Conservation (phyloP, 2,888 invertebrate genomes). For the Cheilosia soror region DNA sequence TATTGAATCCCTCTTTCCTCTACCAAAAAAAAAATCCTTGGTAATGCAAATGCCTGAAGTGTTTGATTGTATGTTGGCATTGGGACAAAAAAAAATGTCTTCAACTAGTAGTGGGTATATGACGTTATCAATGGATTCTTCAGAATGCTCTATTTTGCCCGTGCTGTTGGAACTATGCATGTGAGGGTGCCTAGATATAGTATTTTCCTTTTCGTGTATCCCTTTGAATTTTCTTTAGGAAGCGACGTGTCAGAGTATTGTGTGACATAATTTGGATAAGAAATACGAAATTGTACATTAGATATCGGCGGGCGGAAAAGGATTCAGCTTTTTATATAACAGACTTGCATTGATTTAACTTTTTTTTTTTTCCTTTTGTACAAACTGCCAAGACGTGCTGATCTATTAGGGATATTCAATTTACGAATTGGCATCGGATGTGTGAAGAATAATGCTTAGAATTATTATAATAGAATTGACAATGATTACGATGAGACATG, state of each 20-base stretch:
- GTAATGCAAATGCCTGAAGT: slow-evolving; percentile 59
- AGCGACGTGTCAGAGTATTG: slow-evolving; percentile 60
- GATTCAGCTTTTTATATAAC: slow-evolving; percentile 43
- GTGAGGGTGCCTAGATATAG: too few relatives aligned
- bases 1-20: slow-evolving; percentile 18
- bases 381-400: slow-evolving; percentile 67
- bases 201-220: slow-evolving; percentile 42
- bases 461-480: slow-evolving; percentile 61
- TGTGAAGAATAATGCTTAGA: slow-evolving; percentile 44
- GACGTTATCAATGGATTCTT: slow-evolving; percentile 70
- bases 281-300: slow-evolving; percentile 19
- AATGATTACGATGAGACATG: slow-evolving; percentile 5
- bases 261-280: slow-evolving; percentile 71
- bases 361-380: slow-evolving; percentile 24
- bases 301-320: slow-evolving; percentile 17
- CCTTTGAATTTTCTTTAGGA: slow-evolving; percentile 31
- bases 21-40: slow-evolving; percentile 25
- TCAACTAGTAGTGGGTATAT: slow-evolving; percentile 39
- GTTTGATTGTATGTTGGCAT: neutral
- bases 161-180: slow-evolving; percentile 13
- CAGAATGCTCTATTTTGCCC: slow-evolving; percentile 36
- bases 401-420: slow-evolving; percentile 70
- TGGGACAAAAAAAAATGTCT: neutral
- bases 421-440: slow-evolving; percentile 64
- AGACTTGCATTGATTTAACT: slow-evolving; percentile 67